These are phyloP conservation scores for Percopsis omiscomaycus DNA, from an alignment of 2,797 vertebrate species.

Conservation along the genomic window DNA sequence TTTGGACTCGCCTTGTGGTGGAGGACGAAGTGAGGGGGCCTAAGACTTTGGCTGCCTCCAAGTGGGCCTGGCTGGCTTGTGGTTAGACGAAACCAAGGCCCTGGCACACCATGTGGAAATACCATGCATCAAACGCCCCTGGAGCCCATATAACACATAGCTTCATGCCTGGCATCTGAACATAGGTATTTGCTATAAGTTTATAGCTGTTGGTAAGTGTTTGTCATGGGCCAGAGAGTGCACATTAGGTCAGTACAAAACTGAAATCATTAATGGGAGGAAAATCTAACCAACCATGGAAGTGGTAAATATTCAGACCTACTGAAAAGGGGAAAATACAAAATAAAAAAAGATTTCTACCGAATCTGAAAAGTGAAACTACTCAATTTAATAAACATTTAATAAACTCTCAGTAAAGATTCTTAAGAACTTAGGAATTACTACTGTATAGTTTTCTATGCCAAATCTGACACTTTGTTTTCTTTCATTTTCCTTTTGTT, in stretches of 20 bases:
- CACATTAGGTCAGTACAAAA: slow-evolving; percentile 23
- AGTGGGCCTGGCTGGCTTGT: slow-evolving; percentile 66
- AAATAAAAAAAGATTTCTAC: not conserved
- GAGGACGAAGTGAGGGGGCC: slow-evolving; percentile 57
- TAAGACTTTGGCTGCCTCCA: slow-evolving; percentile 63
- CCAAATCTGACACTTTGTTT: slow-evolving; percentile 1
- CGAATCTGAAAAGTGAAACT: not conserved
- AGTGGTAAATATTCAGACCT: slow-evolving; percentile 11
- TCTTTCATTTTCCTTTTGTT: not conserved
- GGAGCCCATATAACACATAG: slow-evolving; percentile 51
- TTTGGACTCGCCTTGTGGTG: slow-evolving; percentile 56
- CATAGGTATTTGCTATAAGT: slow-evolving; percentile 38
- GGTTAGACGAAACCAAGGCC: slow-evolving; percentile 54
- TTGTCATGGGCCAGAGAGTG: slow-evolving; percentile 36
- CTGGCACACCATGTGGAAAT: slow-evolving; percentile 69
- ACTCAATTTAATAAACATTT: not conserved
- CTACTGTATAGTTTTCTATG: slow-evolving; percentile 1
- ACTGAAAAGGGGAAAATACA: not conserved
- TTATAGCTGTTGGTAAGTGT: slow-evolving; percentile 35
- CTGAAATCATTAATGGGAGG: slow-evolving; percentile 13
- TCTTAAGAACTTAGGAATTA: slow-evolving; percentile 1
- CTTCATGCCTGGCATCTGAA: slow-evolving; percentile 50
- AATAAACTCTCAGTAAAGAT: slow-evolving; percentile 2
- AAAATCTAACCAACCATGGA: slow-evolving; percentile 4
- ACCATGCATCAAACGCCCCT: slow-evolving; percentile 63